Evolutionary conservation across 1,140 invertebrate genomes (phyloP), one percentile per base, ranked within the genome.

Genomic region (Macrostomum lignano): DNA sequence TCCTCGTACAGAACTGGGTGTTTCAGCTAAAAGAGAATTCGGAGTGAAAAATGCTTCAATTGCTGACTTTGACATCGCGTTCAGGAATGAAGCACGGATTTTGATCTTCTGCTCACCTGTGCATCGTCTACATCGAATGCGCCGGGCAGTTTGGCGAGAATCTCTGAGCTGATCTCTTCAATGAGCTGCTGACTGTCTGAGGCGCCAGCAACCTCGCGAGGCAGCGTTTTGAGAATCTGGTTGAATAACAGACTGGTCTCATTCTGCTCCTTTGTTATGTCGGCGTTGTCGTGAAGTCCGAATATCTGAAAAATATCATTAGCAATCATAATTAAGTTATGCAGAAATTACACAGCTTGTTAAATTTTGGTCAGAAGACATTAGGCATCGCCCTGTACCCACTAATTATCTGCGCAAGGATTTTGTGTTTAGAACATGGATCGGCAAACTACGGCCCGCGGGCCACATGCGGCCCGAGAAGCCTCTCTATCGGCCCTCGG

Each of bases 21-120:
- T 36, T 52, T 55, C 17, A 31, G 30, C 21, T 25, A 28, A 14
- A 24, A 20, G 5, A 14, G 37, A 14, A 36, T 26, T n/a, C n/a
- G n/a, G 23, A 17, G 20, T 11, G 5, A 5, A 13, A 21, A 14
- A 11, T 17, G 24, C 24, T 11, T n/a, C n/a, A n/a, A n/a, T n/a
- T n/a, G n/a, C n/a, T n/a, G n/a, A n/a, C n/a, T n/a, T n/a, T n/a
- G n/a, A n/a, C n/a, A n/a, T n/a, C n/a, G n/a, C n/a, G n/a, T n/a
- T n/a, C n/a, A n/a, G n/a, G n/a, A n/a, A n/a, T n/a, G n/a, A n/a
- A n/a, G n/a, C n/a, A n/a, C n/a, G n/a, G n/a, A n/a, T n/a, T 75
- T 70, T 49, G 67, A 55, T 51, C 78, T 67, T 29, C 58, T 49
- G 19, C 70, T 70, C 23, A 56, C 52, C 45, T 49, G 69, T 48